Evolutionary conservation across 2,797 vertebrate genomes (phyloP).

Genomic region (Squalus acanthias): DNA sequence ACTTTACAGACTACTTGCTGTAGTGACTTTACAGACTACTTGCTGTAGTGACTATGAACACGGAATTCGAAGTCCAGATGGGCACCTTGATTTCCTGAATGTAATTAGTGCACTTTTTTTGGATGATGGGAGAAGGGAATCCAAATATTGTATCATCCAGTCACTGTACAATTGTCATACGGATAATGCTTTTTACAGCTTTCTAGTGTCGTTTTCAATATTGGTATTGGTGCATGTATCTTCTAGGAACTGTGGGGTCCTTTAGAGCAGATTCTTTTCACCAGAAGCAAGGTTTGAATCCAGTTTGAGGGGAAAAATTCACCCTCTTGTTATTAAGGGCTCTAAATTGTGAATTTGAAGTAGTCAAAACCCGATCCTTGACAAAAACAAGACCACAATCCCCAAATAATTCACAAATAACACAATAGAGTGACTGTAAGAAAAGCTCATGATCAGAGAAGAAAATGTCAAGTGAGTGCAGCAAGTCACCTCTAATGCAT

Average conservation of each 20-base stretch:
- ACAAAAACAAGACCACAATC: neutral
- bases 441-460: neutral
- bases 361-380: neutral
- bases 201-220: neutral
- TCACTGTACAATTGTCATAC: neutral
- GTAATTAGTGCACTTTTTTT: neutral
- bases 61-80: neutral
- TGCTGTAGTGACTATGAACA: neutral
- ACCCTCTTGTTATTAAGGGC: neutral
- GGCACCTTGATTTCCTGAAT: neutral
- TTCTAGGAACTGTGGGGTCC: neutral
- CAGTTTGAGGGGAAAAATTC: neutral
- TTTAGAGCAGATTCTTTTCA: neutral
- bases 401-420: neutral
- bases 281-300: neutral
- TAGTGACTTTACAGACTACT: no score
- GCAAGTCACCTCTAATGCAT: neutral
- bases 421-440: neutral
- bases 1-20: no score
- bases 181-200: neutral
- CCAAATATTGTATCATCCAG: neutral
- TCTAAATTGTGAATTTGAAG: neutral
- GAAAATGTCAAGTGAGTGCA: neutral
- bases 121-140: neutral
- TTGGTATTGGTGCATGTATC: neutral